Evolutionary conservation across 2,888 invertebrate genomes (phyloP).

Genomic region (Dorcus parallelipipedus): DNA sequence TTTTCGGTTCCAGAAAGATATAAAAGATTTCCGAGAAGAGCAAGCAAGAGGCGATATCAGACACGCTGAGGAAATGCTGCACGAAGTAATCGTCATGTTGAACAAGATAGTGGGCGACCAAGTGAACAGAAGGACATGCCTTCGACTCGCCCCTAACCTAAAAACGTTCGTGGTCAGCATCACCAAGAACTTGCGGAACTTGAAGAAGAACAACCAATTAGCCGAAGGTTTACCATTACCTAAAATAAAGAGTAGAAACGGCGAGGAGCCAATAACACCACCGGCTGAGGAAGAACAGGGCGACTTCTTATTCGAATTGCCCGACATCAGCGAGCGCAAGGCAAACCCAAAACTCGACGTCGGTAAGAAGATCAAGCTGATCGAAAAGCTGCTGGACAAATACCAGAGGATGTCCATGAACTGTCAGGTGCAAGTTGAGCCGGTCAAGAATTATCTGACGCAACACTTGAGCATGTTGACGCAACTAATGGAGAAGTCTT

Average conservation of each 20-base stretch:
- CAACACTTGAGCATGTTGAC: conserved; percentile 37
- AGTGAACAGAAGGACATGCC: conserved; percentile 32
- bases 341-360: conserved; percentile 11
- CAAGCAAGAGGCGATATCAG: conserved; percentile 29
- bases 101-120: conserved; percentile 37
- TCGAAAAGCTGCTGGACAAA: conserved; percentile 36
- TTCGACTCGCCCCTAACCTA: conserved; percentile 30
- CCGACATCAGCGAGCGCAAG: not conserved
- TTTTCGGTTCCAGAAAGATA: conserved; percentile 20
- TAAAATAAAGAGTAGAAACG: conserved; percentile 14
- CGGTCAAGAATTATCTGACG: conserved; percentile 42
- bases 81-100: conserved; percentile 34
- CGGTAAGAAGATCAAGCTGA: conserved; percentile 24
- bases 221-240: conserved; percentile 31
- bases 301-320: conserved; percentile 23
- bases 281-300: conserved; percentile 21
- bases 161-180: conserved; percentile 23
- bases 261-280: conserved; percentile 7
- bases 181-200: conserved; percentile 17
- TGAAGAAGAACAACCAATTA: conserved; percentile 20
- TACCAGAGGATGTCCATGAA: conserved; percentile 37
- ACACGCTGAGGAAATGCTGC: conserved; percentile 33
- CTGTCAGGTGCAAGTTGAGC: conserved; percentile 39
- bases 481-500: conserved; percentile 14
- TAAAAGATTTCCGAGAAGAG: conserved; percentile 25